Evolutionary conservation across 1,140 invertebrate genomes (phyloP), one percentile per base, ranked within the genome.

Genomic region (Monochamus saltuarius): DNA sequence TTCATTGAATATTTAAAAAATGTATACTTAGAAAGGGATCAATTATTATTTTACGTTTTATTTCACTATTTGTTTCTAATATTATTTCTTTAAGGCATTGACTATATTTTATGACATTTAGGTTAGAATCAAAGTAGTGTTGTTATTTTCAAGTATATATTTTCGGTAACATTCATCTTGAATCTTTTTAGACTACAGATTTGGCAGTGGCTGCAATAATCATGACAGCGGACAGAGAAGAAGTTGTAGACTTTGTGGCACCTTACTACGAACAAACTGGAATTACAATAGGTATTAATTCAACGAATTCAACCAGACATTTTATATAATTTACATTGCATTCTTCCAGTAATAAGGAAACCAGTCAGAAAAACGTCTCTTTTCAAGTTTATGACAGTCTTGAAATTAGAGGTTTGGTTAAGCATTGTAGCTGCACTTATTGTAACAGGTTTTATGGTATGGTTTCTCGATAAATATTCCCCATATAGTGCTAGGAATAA

Each of bases 301-400:
- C 39, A 36, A n/a, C 8, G 10, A 34, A 13, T 46, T 56, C 1
- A 40, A 40, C 11, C 8, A 2, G 2, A 8, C 38, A 40, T 40
- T n/a, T 40, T 40, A 29, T 29, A 29, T n/a, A n/a, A n/a, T 29
- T 29, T 29, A 29, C 2, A 49, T 38, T 36, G 37, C 47, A 65
- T 62, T 19, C 56, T 76, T 75, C 7, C 73, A 92, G 92, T 90
- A 0, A 93, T 94, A 71, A 81, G 91, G 9, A 92, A 93, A 74
- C 90, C 90, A 1, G 85, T 91, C 1, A 80, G 87, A 0, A 87
- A 90, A 72, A 91, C 90, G 1, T 93, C 90, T 0, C 78, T 94
- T 0, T 95, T 95, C 76, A 94, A 94, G 78, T 95, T 95, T 77
- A 94, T 95, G 92, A 94, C 91, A 0, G 92, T 95, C 0, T 78